Evolutionary conservation across 2,113 vertebrate genomes (phyloP), one percentile per base, ranked within the genome.

Genomic region (Dipodomys spectabilis): DNA sequence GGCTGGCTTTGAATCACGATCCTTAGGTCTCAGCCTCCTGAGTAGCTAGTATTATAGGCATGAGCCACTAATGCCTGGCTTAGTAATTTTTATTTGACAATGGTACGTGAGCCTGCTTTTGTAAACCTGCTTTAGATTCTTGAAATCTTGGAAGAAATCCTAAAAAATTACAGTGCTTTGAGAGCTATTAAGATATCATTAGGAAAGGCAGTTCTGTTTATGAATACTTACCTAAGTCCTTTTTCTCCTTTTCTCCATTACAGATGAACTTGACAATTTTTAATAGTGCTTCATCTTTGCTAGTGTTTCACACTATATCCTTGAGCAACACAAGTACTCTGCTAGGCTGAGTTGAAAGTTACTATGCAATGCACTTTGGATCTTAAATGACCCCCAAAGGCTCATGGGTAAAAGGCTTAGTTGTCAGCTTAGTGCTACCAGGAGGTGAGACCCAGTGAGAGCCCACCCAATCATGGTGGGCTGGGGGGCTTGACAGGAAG

Each of bases 211-310:
- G 28, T 84, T 91, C 74, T 91, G 28, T 5, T 82, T 77, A 72
- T 35, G 30, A 91, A 88, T 64, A 28, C 20, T 60, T 85, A 71
- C 25, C 64, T n/a, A 81, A 72, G 60, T 10, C 22, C 4, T 64
- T 73, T 88, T 81, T 16, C 77, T 10, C 22, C 4, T 64, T 73
- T 88, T 81, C 20, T 81, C 19, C 22, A 23, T 72, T 80, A n/a
- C 30, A 53, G 20, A 74, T n/a, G 60, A 62, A 57, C 30, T n/a
- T 30, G 12, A 77, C 27, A 30, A 6, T 77, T n/a, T 87, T 72
- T 71, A 68, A 72, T 49, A 90, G 27, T 22, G 65, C 85, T 78
- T 80, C 16, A 72, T 82, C 91, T 78, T 85, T 92, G 16, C 53
- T 35, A 45, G 39, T 57, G 67, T 69, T 65, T 79, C 77, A 88